Percentiles rank a stretch among this genome's conserved stretches.
phyloP scores from a whole-genome alignment of 2,888 invertebrate species.

The Amphipyra tragopoginis region DNA sequence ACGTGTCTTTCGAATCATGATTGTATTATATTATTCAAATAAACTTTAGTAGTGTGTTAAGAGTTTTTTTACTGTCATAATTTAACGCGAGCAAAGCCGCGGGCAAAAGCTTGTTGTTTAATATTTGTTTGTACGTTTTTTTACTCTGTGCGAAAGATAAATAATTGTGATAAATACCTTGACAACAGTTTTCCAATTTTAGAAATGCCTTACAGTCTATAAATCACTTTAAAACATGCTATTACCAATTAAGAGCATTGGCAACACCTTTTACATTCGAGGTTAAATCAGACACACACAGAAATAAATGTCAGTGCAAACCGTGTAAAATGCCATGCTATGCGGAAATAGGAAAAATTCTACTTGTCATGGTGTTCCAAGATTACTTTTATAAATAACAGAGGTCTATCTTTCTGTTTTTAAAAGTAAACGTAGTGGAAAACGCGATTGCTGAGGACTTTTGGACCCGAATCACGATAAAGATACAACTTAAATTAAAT shows the following conservation, averaged over 20 bases:
- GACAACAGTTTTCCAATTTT: slow-evolving; percentile 16
- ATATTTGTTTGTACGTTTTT: no score
- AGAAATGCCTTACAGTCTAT: slow-evolving; percentile 6
- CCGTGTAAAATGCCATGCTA: slow-evolving; percentile 36
- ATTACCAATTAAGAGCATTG: slow-evolving; percentile 44
- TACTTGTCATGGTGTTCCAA: slow-evolving; percentile 22
- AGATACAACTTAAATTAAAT: background rate
- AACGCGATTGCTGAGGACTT: background rate
- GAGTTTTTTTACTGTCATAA: no score
- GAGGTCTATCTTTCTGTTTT: background rate
- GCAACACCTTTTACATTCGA: slow-evolving; percentile 58
- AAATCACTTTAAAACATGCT: slow-evolving; percentile 31
- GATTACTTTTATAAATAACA: background rate
- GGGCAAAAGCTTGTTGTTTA: no score
- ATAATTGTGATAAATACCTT: slow-evolving; percentile 3
- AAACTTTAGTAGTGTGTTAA: no score
- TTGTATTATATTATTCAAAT: no score
- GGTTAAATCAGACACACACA: slow-evolving; percentile 43
- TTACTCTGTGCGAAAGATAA: no score
- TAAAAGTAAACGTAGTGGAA: background rate
- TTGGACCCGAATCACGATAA: background rate
- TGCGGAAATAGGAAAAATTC: slow-evolving; percentile 53
- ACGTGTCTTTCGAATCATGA: no score
- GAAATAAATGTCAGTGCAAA: slow-evolving; percentile 16
- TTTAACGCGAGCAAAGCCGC: no score